Conservation (phyloP, 1,140 invertebrate genomes). For the Solen grandis region DNA sequence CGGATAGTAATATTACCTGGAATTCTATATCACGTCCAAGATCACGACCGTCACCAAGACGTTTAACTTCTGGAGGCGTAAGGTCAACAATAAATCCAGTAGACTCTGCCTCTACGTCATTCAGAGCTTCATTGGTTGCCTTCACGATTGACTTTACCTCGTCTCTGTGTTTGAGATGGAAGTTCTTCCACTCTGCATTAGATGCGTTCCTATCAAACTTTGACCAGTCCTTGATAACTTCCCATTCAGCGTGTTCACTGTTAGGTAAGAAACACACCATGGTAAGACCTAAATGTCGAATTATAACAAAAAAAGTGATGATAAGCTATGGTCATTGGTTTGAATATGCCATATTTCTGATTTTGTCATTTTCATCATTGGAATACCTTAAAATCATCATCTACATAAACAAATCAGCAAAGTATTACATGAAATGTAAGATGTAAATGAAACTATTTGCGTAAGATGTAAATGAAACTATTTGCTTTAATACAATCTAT, state of each 20-base stretch:
- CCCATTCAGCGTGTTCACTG: constrained; percentile 6
- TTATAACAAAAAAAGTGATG: no score
- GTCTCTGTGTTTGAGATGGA: constrained; percentile 43
- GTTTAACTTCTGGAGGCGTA: constrained; percentile 20
- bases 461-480: no score
- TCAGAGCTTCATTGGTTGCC: constrained; percentile 48
- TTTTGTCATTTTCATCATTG: no score
- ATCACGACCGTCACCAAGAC: constrained; percentile 36
- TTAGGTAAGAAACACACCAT: not conserved
- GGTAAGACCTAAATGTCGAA: no score
- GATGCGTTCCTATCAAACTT: constrained; percentile 1
- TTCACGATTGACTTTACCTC: constrained; percentile 16
- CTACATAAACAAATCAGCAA: no score
- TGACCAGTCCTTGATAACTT: constrained; percentile 30
- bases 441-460: no score
- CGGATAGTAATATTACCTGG: no score
- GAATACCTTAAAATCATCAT: no score
- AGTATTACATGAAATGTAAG: no score
- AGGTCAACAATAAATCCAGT: constrained; percentile 53
- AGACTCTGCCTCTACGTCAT: constrained; percentile 10
- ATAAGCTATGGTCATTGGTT: no score
- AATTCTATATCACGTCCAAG: constrained; percentile 31
- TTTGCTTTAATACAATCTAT: no score
- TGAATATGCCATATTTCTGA: no score
- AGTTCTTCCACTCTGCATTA: constrained; percentile 37